phyloP scores from a whole-genome alignment of 2,888 invertebrate genomes.

The Pharmacophagus antenor region DNA sequence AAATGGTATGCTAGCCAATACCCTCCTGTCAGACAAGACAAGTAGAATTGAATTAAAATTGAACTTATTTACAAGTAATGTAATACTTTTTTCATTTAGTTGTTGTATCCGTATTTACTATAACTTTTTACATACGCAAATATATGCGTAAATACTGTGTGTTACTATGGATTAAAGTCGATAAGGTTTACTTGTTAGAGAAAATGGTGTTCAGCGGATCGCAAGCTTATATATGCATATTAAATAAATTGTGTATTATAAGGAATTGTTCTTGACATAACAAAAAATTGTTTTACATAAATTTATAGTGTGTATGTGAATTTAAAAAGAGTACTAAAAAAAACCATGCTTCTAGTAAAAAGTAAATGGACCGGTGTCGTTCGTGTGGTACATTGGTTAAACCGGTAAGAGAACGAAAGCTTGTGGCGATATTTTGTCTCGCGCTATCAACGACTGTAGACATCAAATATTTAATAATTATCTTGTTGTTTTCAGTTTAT shows the following conservation, averaged over 20 bases:
- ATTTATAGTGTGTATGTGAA: no score
- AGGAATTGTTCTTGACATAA: background rate
- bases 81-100: no score
- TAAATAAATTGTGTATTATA: constrained; percentile 3
- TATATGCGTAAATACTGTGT: background rate
- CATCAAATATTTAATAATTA: background rate
- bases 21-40: background rate
- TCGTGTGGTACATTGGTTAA: constrained; percentile 12
- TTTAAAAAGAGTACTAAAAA: no score
- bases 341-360: no score
- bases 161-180: background rate
- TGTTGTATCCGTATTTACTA: background rate
- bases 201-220: constrained; percentile 3
- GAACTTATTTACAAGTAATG: background rate
- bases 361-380: no score
- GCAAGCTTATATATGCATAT: background rate
- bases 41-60: background rate
- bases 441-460: background rate
- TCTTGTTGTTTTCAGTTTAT: no score
- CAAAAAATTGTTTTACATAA: no score
- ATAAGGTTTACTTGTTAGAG: background rate
- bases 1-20: background rate
- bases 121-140: constrained; percentile 7
- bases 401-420: constrained; percentile 14
- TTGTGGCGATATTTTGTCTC: constrained; percentile 23